A percentile compares a stretch with the other conserved stretches of the same genome.
phyloP scores from a whole-genome alignment of 2,888 invertebrate genomes.

The Drosophila nr. perissopoda region DNA sequence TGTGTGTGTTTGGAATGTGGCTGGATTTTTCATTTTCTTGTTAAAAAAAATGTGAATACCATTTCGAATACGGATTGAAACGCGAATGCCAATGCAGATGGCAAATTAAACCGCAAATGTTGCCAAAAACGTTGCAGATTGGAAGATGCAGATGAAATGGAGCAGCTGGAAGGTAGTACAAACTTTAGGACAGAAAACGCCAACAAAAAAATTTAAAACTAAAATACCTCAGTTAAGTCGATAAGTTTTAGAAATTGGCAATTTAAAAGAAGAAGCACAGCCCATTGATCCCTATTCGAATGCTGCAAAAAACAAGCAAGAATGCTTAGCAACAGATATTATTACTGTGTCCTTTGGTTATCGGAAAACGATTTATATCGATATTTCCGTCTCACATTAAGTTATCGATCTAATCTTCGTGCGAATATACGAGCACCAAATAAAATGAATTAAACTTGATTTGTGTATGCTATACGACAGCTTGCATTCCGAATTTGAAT shows the following conservation, averaged over 20 bases:
- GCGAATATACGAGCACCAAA: neutral
- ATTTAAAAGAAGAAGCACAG: neutral
- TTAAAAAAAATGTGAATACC: slow-evolving; percentile 3
- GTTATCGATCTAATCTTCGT: neutral
- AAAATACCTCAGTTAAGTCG: neutral
- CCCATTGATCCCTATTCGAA: neutral
- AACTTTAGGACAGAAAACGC: neutral
- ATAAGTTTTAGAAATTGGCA: neutral
- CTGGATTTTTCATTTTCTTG: slow-evolving; percentile 9
- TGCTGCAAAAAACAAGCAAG: neutral
- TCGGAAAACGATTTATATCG: neutral
- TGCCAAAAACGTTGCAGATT: neutral
- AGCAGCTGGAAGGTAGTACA: neutral
- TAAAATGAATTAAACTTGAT: neutral
- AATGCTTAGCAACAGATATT: neutral
- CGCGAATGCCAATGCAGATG: slow-evolving; percentile 4
- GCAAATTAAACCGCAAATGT: neutral
- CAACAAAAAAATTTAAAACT: neutral
- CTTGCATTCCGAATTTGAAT: neutral
- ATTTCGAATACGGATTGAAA: neutral
- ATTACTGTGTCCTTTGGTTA: neutral
- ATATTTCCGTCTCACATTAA: neutral
- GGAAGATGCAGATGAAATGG: slow-evolving; percentile 3
- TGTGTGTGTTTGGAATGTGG: slow-evolving; percentile 15
- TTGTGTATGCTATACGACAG: neutral